Evolutionary conservation across 2,797 vertebrate genomes (phyloP).

Genomic region (Myripristis murdjan): DNA sequence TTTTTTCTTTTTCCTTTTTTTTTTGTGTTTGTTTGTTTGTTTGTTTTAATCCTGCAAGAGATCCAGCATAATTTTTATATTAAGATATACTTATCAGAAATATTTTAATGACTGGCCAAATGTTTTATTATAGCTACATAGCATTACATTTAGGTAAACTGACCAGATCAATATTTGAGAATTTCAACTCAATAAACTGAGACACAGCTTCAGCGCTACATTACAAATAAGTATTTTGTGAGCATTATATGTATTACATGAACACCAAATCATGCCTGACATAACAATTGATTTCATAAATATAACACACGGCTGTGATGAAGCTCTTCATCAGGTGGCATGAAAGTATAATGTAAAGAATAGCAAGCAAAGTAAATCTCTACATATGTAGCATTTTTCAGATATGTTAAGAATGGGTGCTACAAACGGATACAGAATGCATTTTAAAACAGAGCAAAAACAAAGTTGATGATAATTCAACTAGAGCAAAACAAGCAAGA

Average conservation of each 20-base stretch:
- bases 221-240: not conserved
- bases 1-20: too few relatives aligned
- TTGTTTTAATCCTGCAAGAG: conserved; percentile 49
- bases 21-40: too few relatives aligned
- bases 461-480: too few relatives aligned
- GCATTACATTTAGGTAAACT: conserved; percentile 21
- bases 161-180: conserved; percentile 6
- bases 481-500: too few relatives aligned
- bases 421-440: too few relatives aligned
- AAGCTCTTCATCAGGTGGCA: not conserved
- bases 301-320: not conserved
- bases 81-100: conserved; percentile 35
- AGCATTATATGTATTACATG: not conserved
- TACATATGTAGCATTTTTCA: too few relatives aligned
- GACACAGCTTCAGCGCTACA: not conserved
- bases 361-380: too few relatives aligned
- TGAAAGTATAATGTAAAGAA: not conserved
- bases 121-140: not conserved
- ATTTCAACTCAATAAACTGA: conserved; percentile 19
- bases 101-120: conserved; percentile 24
- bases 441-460: too few relatives aligned
- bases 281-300: too few relatives aligned
- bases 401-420: too few relatives aligned
- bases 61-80: conserved; percentile 11
- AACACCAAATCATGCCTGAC: not conserved